Percentiles rank a stretch among this genome's conserved stretches.
Evolutionary conservation across 2,888 invertebrate genomes (phyloP).

Genomic region (Geotrupes spiniger): DNA sequence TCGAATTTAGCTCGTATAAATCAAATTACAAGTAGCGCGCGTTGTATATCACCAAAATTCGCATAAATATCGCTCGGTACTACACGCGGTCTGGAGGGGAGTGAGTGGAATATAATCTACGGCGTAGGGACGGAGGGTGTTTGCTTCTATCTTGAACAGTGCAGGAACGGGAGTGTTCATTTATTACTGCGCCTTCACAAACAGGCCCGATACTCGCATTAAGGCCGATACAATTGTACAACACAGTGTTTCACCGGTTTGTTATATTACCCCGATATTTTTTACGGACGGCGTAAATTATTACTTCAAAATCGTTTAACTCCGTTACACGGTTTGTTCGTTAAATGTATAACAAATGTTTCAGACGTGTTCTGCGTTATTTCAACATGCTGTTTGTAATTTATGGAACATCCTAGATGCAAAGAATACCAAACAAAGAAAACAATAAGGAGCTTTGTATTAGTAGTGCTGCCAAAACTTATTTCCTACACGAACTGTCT

Average conservation of each 20-base stretch:
- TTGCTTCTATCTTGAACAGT: slow-evolving; percentile 13
- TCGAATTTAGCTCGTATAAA: slow-evolving; percentile 39
- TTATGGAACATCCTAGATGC: not conserved
- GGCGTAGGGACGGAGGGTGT: slow-evolving; percentile 22
- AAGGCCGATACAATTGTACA: slow-evolving; percentile 23
- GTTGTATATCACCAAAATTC: slow-evolving; percentile 36
- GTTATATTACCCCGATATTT: slow-evolving; percentile 7
- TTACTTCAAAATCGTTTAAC: slow-evolving; percentile 13
- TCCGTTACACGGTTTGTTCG: slow-evolving; percentile 8
- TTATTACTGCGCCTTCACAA: slow-evolving; percentile 21
- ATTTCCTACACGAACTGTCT: no score
- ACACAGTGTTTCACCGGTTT: slow-evolving; percentile 18
- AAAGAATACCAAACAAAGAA: not conserved
- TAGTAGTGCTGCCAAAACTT: no score
- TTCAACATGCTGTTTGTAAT: slow-evolving; percentile 6
- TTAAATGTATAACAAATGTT: slow-evolving; percentile 12
- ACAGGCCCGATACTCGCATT: slow-evolving; percentile 23
- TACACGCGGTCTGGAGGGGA: slow-evolving; percentile 18
- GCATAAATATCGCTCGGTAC: slow-evolving; percentile 34
- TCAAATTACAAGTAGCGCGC: slow-evolving; percentile 39
- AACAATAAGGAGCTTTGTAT: no score
- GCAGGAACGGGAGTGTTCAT: slow-evolving; percentile 16
- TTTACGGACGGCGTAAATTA: slow-evolving; percentile 10
- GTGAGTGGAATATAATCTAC: slow-evolving; percentile 28
- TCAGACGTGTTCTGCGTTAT: slow-evolving; percentile 4